phyloP scores from a whole-genome alignment of 2,113 vertebrate genomes.

The Pseudois nayaur region DNA sequence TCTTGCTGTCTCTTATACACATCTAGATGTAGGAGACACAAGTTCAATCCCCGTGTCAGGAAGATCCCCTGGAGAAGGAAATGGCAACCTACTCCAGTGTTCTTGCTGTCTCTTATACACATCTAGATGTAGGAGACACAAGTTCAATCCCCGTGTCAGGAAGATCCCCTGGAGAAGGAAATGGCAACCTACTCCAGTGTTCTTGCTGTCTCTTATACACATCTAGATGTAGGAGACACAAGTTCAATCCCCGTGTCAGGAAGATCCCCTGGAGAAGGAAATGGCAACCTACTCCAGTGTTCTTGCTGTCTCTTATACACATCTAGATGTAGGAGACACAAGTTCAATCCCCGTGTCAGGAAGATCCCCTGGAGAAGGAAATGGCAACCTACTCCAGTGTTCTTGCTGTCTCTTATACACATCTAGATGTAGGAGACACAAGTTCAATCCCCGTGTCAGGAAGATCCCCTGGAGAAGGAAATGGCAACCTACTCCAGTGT shows the following conservation, averaged over 20 bases:
- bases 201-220: too few species aligned
- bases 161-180: background rate
- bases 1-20: too few species aligned
- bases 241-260: background rate
- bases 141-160: background rate
- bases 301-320: too few species aligned
- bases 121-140: background rate
- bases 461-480: background rate
- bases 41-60: background rate
- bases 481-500: background rate
- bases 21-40: background rate
- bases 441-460: background rate
- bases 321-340: background rate
- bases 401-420: too few species aligned
- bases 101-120: too few species aligned
- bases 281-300: background rate
- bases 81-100: background rate
- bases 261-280: background rate
- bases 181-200: background rate
- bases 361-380: background rate
- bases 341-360: background rate
- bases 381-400: background rate
- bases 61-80: background rate
- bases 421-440: background rate
- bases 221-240: background rate